phyloP scores from a whole-genome alignment of 2,888 invertebrate genomes.

The Clostera curtula region DNA sequence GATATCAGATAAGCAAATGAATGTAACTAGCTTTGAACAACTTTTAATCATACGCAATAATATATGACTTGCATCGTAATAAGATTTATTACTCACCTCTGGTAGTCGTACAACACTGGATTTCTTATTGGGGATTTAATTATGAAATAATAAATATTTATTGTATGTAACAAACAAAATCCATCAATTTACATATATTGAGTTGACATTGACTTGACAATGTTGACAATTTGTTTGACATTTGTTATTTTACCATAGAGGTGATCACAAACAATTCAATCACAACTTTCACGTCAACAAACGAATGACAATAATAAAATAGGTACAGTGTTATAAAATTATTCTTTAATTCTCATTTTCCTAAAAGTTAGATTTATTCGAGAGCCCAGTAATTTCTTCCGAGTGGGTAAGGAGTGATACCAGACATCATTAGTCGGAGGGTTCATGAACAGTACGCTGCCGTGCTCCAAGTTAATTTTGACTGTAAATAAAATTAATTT shows the following conservation, averaged over 20 bases:
- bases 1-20: constrained; percentile 47
- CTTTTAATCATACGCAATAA: background rate
- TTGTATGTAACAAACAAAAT: too few species aligned
- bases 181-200: too few species aligned
- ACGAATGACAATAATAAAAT: too few species aligned
- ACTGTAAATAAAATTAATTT: constrained; percentile 46
- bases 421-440: constrained; percentile 80
- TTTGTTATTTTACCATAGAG: constrained; percentile 19
- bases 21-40: constrained; percentile 11
- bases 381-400: constrained; percentile 69
- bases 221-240: constrained; percentile 9
- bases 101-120: constrained; percentile 9
- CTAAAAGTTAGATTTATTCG: constrained; percentile 81
- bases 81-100: constrained; percentile 19
- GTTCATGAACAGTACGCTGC: constrained; percentile 81
- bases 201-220: too few species aligned
- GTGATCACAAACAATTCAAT: too few species aligned
- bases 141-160: too few species aligned
- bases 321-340: too few species aligned
- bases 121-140: too few species aligned
- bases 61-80: constrained; percentile 2
- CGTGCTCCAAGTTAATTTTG: constrained; percentile 76
- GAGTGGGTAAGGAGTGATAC: constrained; percentile 80
- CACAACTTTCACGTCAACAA: too few species aligned
- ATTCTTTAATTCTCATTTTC: too few species aligned